These are phyloP conservation scores for Adelognathus sp. DNA, from an alignment of 2,888 invertebrate genomes.

Conservation along the genomic window DNA sequence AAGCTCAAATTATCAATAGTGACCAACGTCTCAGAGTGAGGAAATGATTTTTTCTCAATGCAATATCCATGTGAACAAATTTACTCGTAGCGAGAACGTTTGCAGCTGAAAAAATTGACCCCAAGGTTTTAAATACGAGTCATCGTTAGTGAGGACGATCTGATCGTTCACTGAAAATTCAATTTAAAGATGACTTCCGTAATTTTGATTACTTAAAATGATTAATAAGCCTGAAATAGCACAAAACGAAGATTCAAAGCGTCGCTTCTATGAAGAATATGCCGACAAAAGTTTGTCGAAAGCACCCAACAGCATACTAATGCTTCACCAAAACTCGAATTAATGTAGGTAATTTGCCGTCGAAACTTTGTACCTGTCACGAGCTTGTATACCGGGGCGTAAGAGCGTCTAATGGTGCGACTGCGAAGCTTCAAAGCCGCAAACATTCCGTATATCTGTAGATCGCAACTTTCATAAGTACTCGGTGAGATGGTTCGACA, in stretches of 20 bases:
- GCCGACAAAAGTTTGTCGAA: not conserved
- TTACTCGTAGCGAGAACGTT: no score
- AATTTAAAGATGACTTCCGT: no score
- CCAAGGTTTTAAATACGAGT: no score
- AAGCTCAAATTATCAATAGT: no score
- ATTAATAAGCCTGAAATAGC: not conserved
- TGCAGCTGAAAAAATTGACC: no score
- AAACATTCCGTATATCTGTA: not conserved
- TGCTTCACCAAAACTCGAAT: conserved; percentile 13
- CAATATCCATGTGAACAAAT: no score
- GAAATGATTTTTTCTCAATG: no score
- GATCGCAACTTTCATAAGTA: conserved; percentile 26
- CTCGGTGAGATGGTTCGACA: not conserved
- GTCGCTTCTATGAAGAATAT: not conserved
- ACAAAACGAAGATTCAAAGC: not conserved
- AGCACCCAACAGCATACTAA: not conserved
- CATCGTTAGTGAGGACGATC: no score
- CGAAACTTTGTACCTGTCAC: conserved; percentile 46
- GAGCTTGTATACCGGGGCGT: not conserved
- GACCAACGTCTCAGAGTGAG: no score
- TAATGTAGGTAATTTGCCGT: conserved; percentile 59
- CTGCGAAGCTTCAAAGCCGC: not conserved
- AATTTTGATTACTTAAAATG: not conserved
- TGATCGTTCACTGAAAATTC: no score
- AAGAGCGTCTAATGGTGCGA: conserved; percentile 11